Conservation (phyloP, 2,888 invertebrate genomes). For the Pammene fasciana region DNA sequence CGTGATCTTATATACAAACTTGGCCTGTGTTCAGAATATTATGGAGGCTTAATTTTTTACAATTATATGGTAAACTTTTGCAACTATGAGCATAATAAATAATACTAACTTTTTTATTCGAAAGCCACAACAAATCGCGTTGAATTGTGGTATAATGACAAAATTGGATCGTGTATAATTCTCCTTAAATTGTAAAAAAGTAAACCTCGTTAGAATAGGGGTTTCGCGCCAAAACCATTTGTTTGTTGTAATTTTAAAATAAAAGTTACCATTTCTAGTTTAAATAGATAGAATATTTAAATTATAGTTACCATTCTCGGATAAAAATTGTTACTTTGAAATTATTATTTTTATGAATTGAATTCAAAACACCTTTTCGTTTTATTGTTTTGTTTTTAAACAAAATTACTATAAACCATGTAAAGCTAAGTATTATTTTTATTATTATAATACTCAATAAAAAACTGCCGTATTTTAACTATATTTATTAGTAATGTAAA, state of each 20-base stretch:
- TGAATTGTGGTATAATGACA: not conserved
- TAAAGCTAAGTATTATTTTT: conserved; percentile 35
- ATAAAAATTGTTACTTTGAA: conserved; percentile 7
- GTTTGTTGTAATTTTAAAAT: conserved; percentile 3
- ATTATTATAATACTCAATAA: conserved; percentile 55
- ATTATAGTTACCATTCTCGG: conserved; percentile 29
- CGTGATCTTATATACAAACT: too few relatives aligned
- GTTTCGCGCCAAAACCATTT: conserved; percentile 24
- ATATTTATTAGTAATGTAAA: conserved; percentile 53
- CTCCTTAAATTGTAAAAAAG: not conserved
- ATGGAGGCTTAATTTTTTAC: too few relatives aligned
- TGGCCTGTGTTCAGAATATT: too few relatives aligned
- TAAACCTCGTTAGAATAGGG: not conserved
- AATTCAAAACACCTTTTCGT: not conserved
- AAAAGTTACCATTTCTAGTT: conserved; percentile 39
- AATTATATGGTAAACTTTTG: too few relatives aligned
- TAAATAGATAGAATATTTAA: conserved; percentile 35
- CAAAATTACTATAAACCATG: not conserved
- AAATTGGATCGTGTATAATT: not conserved
- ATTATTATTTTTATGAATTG: not conserved
- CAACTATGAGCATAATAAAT: too few relatives aligned
- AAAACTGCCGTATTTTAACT: conserved; percentile 50
- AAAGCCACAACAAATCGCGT: not conserved
- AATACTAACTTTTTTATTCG: not conserved
- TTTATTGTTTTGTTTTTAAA: not conserved